phyloP scores from a whole-genome alignment of 2,797 vertebrate genomes.

The Muscicapa comitata region DNA sequence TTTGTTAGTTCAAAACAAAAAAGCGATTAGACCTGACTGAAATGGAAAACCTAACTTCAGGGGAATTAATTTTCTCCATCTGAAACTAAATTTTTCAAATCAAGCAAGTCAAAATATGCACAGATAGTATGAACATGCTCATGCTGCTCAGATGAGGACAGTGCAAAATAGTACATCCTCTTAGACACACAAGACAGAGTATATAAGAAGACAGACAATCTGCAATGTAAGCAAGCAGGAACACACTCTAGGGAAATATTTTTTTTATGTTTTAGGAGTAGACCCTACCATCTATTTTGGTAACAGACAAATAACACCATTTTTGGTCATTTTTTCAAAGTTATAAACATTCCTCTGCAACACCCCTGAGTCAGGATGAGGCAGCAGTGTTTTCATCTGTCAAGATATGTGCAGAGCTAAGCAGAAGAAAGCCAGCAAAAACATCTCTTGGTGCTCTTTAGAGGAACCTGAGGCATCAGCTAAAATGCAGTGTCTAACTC shows the following conservation, averaged over 20 bases:
- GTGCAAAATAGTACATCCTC: background rate
- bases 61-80: background rate
- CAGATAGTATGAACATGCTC: background rate
- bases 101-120: background rate
- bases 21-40: background rate
- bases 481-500: background rate
- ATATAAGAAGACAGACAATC: background rate
- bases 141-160: background rate
- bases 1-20: background rate
- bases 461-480: background rate
- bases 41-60: background rate
- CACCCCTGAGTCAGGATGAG: background rate
- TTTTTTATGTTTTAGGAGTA: background rate
- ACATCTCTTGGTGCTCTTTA: background rate
- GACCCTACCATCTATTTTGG: background rate
- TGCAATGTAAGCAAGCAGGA: fast-evolving
- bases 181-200: fast-evolving
- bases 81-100: background rate
- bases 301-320: background rate
- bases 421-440: background rate
- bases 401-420: background rate
- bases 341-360: background rate
- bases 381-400: background rate
- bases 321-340: background rate
- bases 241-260: background rate